phyloP scores from a whole-genome alignment of 1,140 invertebrate species.

The Octopus sinensis region DNA sequence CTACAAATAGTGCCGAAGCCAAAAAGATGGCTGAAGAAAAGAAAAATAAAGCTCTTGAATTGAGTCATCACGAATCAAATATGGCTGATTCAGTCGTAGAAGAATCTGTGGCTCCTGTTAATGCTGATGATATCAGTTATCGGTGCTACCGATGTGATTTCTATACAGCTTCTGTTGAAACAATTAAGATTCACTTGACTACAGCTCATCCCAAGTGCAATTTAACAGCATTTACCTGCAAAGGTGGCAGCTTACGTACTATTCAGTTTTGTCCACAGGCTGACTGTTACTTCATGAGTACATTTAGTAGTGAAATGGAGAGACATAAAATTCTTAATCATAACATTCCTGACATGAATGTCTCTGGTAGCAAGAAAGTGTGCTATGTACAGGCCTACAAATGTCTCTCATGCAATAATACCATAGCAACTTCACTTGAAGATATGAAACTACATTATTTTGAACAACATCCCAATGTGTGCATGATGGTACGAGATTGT shows the following conservation, averaged over 20 bases:
- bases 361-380: neutral
- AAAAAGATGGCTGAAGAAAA: neutral
- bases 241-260: neutral
- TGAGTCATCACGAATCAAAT: too few relatives aligned
- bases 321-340: neutral
- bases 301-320: constrained; percentile 4
- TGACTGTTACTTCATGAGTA: neutral
- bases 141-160: constrained; percentile 1
- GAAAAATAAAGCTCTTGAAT: neutral
- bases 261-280: neutral
- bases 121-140: neutral
- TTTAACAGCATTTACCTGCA: neutral
- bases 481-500: constrained; percentile 3
- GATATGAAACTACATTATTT: constrained; percentile 6
- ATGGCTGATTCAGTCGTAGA: neutral
- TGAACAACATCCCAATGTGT: neutral
- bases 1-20: neutral
- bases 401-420: neutral
- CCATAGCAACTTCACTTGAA: neutral
- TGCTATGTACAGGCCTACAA: neutral
- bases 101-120: neutral
- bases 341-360: neutral
- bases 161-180: constrained; percentile 1
- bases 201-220: constrained; percentile 3
- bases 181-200: neutral